Evolutionary conservation across 2,888 invertebrate genomes (phyloP).

Genomic region (Eupithecia vulgata): DNA sequence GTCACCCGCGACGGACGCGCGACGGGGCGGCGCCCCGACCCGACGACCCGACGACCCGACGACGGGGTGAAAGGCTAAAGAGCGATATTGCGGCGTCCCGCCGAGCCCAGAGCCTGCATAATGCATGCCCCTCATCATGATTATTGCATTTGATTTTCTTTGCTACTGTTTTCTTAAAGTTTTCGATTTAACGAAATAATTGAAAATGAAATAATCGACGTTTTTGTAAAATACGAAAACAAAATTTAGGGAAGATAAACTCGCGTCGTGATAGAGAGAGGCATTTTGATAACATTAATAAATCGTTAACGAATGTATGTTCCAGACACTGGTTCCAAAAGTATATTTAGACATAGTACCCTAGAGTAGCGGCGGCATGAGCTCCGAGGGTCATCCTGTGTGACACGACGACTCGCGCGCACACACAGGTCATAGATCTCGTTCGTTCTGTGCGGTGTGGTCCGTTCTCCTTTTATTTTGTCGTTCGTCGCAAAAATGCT

Average conservation of each 20-base stretch:
- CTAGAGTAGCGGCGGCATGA: too few species aligned
- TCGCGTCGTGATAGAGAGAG: neutral
- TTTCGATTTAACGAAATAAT: neutral
- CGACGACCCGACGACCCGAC: too few species aligned
- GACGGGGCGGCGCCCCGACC: neutral
- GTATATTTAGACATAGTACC: too few species aligned
- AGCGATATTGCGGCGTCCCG: constrained; percentile 51
- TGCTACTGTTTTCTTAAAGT: constrained; percentile 3
- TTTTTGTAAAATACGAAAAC: neutral
- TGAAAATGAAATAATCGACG: neutral
- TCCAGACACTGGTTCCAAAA: too few species aligned
- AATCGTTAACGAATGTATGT: too few species aligned
- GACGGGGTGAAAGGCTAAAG: constrained; percentile 16
- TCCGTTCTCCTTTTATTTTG: too few species aligned
- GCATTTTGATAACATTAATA: neutral
- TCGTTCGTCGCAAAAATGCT: too few species aligned
- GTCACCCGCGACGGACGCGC: neutral
- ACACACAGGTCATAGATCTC: too few species aligned
- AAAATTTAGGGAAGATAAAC: neutral
- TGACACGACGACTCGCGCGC: too few species aligned
- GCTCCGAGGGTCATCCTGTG: too few species aligned
- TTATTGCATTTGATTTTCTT: constrained; percentile 41
- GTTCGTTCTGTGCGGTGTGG: too few species aligned
- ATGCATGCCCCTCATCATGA: constrained; percentile 57
- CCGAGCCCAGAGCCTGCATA: constrained; percentile 58